Evolutionary conservation across 2,113 vertebrate species (phyloP).

Genomic region (Xenotilapia longispinis): DNA sequence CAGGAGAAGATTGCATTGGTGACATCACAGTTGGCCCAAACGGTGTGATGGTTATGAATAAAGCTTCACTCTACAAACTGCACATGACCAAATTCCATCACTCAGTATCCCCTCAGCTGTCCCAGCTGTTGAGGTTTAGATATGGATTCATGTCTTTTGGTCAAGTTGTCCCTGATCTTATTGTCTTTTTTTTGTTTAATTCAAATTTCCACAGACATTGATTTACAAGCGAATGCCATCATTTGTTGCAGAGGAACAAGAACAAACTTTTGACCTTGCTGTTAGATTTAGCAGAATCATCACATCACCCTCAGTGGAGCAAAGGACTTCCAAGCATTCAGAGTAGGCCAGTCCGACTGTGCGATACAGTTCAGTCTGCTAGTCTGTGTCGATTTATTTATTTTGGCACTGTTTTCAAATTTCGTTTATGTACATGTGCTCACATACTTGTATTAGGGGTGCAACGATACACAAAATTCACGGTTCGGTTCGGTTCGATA

Average conservation of each 20-base stretch:
- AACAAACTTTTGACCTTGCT: not conserved
- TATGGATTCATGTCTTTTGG: not conserved
- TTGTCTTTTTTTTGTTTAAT: not conserved
- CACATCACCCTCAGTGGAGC: not conserved
- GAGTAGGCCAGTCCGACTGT: not conserved
- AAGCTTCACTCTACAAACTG: not conserved
- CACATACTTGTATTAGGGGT: not conserved
- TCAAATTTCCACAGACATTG: not conserved
- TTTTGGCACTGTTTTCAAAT: not conserved
- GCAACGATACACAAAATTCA: too few species aligned
- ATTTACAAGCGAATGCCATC: not conserved
- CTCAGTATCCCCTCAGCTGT: not conserved
- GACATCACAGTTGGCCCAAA: not conserved
- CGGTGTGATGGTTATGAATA: not conserved
- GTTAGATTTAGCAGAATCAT: not conserved
- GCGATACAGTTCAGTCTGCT: not conserved
- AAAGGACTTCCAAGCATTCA: slow-evolving; percentile 14
- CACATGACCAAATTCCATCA: not conserved
- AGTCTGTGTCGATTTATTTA: not conserved
- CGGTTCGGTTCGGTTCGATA: too few species aligned
- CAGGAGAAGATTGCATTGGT: not conserved
- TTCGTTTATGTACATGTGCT: not conserved
- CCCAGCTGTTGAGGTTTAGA: not conserved
- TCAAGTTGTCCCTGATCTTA: not conserved
- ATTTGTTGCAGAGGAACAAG: not conserved